These are phyloP conservation scores for Tinea semifulvella DNA, from an alignment of 2,888 invertebrate genomes.

Conservation along the genomic window DNA sequence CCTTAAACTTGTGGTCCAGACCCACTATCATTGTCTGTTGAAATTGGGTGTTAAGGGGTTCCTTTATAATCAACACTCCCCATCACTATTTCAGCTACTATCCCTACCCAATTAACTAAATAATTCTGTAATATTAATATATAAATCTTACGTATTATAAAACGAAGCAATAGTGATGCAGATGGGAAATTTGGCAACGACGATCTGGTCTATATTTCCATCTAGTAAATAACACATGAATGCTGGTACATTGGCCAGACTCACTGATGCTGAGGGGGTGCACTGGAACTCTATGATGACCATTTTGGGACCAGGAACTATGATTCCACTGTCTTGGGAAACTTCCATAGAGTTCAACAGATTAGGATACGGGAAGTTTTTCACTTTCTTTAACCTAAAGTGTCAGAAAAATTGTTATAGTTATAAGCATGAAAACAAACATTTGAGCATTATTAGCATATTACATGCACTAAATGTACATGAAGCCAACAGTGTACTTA, in stretches of 20 bases:
- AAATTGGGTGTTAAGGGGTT: too few relatives aligned
- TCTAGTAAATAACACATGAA: constrained; percentile 53
- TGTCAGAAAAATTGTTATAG: too few relatives aligned
- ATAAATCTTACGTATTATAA: constrained; percentile 60
- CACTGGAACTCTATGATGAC: constrained; percentile 44
- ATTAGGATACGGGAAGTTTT: constrained; percentile 51
- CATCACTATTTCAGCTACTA: too few relatives aligned
- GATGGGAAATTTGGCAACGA: constrained; percentile 56
- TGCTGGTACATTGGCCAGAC: constrained; percentile 45
- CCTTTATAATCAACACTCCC: too few relatives aligned
- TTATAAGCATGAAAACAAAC: too few relatives aligned
- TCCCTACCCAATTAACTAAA: too few relatives aligned
- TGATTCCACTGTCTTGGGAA: constrained; percentile 38
- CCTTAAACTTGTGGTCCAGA: too few relatives aligned
- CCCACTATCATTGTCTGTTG: too few relatives aligned
- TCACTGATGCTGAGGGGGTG: constrained; percentile 50
- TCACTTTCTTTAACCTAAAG: constrained; percentile 54
- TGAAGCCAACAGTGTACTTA: too few relatives aligned
- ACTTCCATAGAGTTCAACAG: constrained; percentile 43
- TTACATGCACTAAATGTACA: too few relatives aligned
- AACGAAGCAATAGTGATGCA: constrained; percentile 52
- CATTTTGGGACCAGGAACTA: constrained; percentile 37
- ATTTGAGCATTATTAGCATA: too few relatives aligned
- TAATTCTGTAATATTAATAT: too few relatives aligned
- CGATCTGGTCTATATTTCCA: constrained; percentile 49